Percentiles rank a stretch among this genome's conserved stretches.
Conservation (phyloP, 1,140 invertebrate species). For the Holotrichia oblita region DNA sequence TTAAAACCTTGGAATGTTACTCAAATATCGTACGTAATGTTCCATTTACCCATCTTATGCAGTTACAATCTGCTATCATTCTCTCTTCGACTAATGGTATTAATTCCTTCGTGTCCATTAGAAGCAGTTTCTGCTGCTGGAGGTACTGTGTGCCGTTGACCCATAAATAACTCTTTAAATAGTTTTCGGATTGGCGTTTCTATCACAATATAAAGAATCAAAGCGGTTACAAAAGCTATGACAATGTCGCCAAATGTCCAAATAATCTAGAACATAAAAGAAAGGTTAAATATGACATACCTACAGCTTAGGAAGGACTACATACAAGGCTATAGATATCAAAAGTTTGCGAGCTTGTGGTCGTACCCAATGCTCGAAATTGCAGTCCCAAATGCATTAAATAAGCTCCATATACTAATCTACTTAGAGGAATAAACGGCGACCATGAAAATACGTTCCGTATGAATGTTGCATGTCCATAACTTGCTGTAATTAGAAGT, state of each 20-base stretch:
- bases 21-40: too few species aligned
- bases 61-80: not conserved
- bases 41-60: too few species aligned
- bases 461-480: slow-evolving; percentile 55
- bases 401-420: slow-evolving; percentile 77
- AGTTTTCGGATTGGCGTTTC: slow-evolving; percentile 65
- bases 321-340: slow-evolving; percentile 12
- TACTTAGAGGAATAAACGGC: slow-evolving; percentile 73
- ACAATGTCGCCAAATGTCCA: slow-evolving; percentile 59
- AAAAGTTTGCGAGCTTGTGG: slow-evolving; percentile 49
- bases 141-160: not conserved
- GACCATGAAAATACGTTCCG: slow-evolving; percentile 64
- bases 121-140: not conserved
- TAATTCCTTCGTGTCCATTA: not conserved
- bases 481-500: slow-evolving; percentile 63
- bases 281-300: not conserved
- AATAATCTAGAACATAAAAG: slow-evolving; percentile 51
- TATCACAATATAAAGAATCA: slow-evolving; percentile 61
- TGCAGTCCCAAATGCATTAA: slow-evolving; percentile 67
- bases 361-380: slow-evolving; percentile 61
- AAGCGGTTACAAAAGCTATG: slow-evolving; percentile 57
- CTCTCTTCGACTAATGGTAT: not conserved
- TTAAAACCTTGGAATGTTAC: too few species aligned
- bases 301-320: not conserved
- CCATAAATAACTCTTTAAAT: slow-evolving; percentile 54